Base-by-base conservation (phyloP, 2,797 vertebrate genomes). In the Anguilla megastoma region DNA sequence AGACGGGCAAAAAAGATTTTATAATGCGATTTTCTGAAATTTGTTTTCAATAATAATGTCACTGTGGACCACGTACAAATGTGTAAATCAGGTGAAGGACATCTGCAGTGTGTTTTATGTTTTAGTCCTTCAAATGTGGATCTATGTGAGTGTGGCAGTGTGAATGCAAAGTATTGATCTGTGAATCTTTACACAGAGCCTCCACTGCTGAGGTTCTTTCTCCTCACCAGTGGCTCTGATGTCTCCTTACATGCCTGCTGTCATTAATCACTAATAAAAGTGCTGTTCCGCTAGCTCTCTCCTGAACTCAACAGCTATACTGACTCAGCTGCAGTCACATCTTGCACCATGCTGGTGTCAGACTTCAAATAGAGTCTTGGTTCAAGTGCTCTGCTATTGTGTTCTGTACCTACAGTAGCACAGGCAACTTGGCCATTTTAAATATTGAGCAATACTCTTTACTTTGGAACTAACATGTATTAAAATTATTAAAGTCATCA, bases 181-280 rank as follows among this genome's bases (percentile, higher is more conserved):
- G n/a, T 74, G n/a, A 74, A 74, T 74, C 69, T 74, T 66, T 66
- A 66, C 6, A 66, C 63, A 6, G 24, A 66, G 63, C 21, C 63
- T 66, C n/a, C n/a, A 12, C n/a, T n/a, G 10, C 69, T 33, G 69
- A 74, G n/a, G 30, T 33, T 3, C 7, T 33, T 74, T 74, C 69
- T 33, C 30, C 69, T 74, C 27, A n/a, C 8, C 9, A 33, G 69
- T 33, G 69, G 69, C 10, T 74, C n/a, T 7, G 69, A 14, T 74
- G 66, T 94, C 93, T 92, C 93, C 92, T 90, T 92, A 92, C 92
- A 92, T 91, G 93, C 94, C 94, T 93, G 90, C 92, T 91, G 92
- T 94, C 93, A 95, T 96, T 93, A 95, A 95, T 95, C 92, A 94
- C 93, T 93, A 92, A 87, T 41, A 88, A 74, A 90, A 93, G 90